phyloP scores from a whole-genome alignment of 2,113 vertebrate species.

The Conger conger region DNA sequence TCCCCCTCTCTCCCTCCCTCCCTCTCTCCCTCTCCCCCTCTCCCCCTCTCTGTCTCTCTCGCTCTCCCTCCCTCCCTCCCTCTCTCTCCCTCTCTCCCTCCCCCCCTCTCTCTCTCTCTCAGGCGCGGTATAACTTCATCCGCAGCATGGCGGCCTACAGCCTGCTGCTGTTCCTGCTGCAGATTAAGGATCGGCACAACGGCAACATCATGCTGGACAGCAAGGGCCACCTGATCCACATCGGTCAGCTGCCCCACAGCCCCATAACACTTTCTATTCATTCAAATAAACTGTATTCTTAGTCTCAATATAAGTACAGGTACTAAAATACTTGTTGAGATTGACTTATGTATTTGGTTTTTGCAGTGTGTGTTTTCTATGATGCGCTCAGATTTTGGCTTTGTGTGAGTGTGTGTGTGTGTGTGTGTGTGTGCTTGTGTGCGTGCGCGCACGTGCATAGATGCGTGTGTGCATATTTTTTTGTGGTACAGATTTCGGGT shows the following conservation, averaged over 20 bases:
- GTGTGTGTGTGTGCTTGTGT: background rate
- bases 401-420: background rate
- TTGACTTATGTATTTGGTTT: no score
- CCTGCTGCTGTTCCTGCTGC: constrained; percentile 90
- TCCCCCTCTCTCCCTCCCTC: background rate
- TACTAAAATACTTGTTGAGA: no score
- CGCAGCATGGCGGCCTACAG: constrained; percentile 98
- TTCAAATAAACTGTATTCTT: no score
- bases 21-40: background rate
- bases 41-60: background rate
- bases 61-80: background rate
- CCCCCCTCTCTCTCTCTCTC: background rate
- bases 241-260: constrained; percentile 87
- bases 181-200: constrained; percentile 96
- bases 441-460: no score
- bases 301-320: no score
- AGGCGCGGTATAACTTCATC: constrained; percentile 98
- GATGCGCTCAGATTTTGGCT: no score
- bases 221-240: constrained; percentile 94
- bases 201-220: constrained; percentile 99
- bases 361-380: no score
- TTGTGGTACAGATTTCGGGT: no score
- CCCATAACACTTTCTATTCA: no score
- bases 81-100: background rate
- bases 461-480: no score